phyloP scores from a whole-genome alignment of 2,888 invertebrate species.

The Emesis furor region DNA sequence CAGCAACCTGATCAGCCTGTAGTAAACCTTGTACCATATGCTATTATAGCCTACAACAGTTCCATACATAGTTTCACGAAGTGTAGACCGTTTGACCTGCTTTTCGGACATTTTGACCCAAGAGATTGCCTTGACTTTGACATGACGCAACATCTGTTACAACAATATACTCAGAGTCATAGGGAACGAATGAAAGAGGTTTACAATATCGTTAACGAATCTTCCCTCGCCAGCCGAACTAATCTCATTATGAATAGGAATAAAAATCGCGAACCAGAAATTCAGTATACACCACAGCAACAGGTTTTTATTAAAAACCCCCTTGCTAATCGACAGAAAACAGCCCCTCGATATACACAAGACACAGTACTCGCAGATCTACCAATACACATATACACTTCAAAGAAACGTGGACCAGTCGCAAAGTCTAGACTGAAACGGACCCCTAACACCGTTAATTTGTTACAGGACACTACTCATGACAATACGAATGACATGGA shows the following conservation, averaged over 20 bases:
- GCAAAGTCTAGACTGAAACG: not conserved
- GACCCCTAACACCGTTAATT: not conserved
- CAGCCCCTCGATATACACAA: not conserved
- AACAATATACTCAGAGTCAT: not conserved
- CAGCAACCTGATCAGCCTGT: not conserved
- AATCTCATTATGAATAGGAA: not conserved
- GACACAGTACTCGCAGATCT: too few species aligned
- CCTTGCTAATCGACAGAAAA: not conserved
- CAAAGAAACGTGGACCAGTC: too few species aligned
- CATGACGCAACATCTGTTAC: not conserved
- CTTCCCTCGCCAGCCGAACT: not conserved
- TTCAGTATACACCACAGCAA: not conserved
- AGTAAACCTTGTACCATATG: too few species aligned
- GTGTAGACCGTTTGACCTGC: not conserved
- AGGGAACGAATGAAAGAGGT: not conserved
- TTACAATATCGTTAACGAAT: not conserved
- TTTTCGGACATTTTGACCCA: not conserved
- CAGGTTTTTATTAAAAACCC: not conserved
- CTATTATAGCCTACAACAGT: too few species aligned
- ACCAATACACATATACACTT: too few species aligned
- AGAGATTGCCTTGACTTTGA: constrained; percentile 4
- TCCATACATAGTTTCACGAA: too few species aligned
- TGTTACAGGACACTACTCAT: not conserved
- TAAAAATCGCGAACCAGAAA: not conserved
- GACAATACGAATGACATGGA: not conserved